Evolutionary conservation across 2,797 vertebrate genomes (phyloP).

Genomic region (Synanceia verrucosa): DNA sequence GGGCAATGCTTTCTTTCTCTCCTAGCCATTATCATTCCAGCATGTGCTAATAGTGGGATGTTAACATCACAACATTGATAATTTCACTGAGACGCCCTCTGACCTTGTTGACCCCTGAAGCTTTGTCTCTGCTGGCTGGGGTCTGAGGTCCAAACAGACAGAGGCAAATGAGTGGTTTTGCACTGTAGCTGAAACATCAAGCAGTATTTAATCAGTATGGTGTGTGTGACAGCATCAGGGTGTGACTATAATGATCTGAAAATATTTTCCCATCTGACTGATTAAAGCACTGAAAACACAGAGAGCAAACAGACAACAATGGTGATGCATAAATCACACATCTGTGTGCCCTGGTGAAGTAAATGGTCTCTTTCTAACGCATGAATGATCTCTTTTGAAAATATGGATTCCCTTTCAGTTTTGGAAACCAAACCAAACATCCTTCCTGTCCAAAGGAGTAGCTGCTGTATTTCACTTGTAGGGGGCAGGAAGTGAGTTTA

Average conservation of each 20-base stretch:
- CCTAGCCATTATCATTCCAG: constrained; percentile 65
- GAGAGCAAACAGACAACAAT: not conserved
- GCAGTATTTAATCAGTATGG: not conserved
- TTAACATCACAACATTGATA: constrained; percentile 59
- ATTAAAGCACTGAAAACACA: constrained; percentile 5
- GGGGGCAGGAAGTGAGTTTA: not conserved
- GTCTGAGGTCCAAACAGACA: not conserved
- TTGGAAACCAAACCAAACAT: not conserved
- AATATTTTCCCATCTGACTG: constrained; percentile 23
- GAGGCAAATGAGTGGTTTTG: not conserved
- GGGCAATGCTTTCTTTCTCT: constrained; percentile 47
- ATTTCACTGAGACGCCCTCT: constrained; percentile 38
- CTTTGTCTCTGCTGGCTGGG: not conserved
- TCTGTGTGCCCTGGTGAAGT: not conserved
- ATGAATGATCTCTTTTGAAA: not conserved
- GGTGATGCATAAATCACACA: not conserved
- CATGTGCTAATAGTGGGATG: constrained; percentile 62
- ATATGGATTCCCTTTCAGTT: not conserved
- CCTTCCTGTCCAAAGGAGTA: too few relatives aligned
- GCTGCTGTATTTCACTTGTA: not conserved
- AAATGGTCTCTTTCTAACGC: not conserved
- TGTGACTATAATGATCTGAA: not conserved
- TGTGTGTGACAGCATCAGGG: not conserved
- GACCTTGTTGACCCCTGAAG: constrained; percentile 22
- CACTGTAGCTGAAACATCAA: not conserved